Evolutionary conservation across 2,113 vertebrate genomes (phyloP).

Genomic region (Montifringilla adamsi): DNA sequence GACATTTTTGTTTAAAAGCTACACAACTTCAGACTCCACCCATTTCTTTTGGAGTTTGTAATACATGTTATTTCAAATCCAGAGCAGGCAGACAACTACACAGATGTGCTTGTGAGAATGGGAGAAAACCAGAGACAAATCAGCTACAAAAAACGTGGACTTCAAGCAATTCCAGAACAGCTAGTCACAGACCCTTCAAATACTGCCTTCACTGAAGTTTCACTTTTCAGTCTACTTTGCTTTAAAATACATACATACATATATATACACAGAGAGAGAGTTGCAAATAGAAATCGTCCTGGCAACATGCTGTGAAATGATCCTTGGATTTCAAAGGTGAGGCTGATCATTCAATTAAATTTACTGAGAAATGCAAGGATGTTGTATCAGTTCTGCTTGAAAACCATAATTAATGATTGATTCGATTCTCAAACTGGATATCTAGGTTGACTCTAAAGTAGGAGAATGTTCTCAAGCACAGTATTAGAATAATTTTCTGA

Average conservation of each 20-base stretch:
- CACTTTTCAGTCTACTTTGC: background rate
- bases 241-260: background rate
- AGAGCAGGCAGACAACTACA: background rate
- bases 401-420: background rate
- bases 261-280: background rate
- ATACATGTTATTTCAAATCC: background rate
- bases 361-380: background rate
- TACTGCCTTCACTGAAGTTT: background rate
- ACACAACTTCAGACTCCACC: background rate
- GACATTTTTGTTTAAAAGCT: background rate
- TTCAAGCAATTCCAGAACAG: background rate
- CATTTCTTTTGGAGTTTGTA: background rate
- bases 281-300: background rate
- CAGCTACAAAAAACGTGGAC: background rate
- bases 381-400: background rate
- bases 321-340: background rate
- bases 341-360: background rate
- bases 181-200: background rate
- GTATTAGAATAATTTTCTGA: background rate
- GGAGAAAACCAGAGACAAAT: background rate
- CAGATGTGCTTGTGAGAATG: background rate
- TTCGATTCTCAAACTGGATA: background rate
- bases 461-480: background rate
- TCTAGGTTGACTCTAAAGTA: background rate
- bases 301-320: background rate